Conservation (phyloP, 2,113 vertebrate species). For the Bungarus multicinctus region DNA sequence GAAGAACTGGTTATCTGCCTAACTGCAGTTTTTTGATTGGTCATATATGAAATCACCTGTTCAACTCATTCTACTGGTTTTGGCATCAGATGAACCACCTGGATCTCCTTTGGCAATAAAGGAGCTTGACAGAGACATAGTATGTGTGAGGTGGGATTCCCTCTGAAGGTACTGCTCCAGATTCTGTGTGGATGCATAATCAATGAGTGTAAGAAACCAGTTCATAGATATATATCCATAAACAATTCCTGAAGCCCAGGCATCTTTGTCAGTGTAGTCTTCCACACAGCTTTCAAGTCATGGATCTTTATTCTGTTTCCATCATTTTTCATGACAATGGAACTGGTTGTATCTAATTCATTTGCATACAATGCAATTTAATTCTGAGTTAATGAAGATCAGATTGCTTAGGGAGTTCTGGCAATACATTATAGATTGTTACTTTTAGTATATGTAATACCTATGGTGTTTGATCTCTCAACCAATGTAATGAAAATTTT, state of each 20-base stretch:
- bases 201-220: neutral
- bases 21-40: neutral
- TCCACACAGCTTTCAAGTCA: neutral
- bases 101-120: neutral
- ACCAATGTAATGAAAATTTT: neutral
- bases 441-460: neutral
- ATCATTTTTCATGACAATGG: neutral
- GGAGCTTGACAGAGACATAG: neutral
- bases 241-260: neutral
- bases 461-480: neutral
- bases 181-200: neutral
- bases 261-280: conserved; percentile 6
- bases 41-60: neutral
- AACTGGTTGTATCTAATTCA: neutral
- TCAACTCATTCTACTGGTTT: neutral
- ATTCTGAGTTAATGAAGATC: neutral
- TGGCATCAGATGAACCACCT: neutral
- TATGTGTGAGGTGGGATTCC: neutral
- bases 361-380: neutral
- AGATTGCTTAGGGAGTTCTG: neutral
- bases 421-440: neutral
- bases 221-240: neutral
- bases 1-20: neutral
- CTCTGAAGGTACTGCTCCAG: neutral
- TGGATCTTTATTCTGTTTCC: neutral